phyloP scores from a whole-genome alignment of 2,113 vertebrate species.

The Cromileptes altivelis region DNA sequence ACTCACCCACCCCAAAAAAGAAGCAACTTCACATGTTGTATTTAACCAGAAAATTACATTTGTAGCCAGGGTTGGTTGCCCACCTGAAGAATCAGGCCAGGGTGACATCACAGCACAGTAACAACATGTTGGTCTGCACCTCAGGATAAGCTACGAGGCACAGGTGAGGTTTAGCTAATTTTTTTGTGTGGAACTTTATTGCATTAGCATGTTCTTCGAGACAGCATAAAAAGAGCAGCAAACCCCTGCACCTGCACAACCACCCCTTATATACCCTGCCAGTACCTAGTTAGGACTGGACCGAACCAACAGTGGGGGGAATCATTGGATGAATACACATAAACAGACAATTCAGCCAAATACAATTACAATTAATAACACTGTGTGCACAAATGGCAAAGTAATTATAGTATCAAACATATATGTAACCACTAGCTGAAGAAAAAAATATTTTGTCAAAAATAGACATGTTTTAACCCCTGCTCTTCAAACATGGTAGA shows the following conservation, averaged over 20 bases:
- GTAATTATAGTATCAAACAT: neutral
- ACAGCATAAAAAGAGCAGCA: neutral
- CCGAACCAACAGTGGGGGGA: slow-evolving; percentile 7
- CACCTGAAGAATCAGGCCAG: neutral
- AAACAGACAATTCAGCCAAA: neutral
- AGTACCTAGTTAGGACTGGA: neutral
- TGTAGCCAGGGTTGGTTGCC: neutral
- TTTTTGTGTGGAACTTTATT: neutral
- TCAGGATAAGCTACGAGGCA: neutral
- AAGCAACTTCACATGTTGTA: neutral
- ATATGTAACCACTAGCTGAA: neutral
- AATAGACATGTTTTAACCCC: neutral
- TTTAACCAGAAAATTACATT: neutral
- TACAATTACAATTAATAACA: neutral
- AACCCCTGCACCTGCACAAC: accelerated
- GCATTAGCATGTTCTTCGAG: neutral
- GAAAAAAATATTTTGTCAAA: neutral
- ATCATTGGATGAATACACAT: neutral
- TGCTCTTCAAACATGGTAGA: slow-evolving; percentile 7
- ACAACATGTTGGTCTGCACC: neutral
- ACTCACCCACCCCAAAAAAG: too few species aligned
- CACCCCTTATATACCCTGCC: neutral
- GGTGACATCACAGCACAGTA: neutral
- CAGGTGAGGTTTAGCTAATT: too few species aligned
- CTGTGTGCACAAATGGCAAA: accelerated